Evolutionary conservation across 2,888 invertebrate species (phyloP), one percentile per base, ranked within the genome.

Genomic region (Noctuana brunneofusca): DNA sequence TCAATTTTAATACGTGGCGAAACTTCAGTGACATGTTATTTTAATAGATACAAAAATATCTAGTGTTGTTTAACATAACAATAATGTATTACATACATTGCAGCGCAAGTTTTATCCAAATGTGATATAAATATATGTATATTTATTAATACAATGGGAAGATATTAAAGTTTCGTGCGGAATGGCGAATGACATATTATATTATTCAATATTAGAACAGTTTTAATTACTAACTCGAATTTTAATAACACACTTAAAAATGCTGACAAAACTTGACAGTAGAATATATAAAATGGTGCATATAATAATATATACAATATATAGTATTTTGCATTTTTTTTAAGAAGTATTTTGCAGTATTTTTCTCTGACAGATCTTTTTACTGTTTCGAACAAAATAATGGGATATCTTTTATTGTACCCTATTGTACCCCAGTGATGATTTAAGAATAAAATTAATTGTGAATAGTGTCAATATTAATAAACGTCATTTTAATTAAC

Each of bases 1-100:
- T 41, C 59, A 30, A 46, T 32, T 53, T 24, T 24, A 49, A 24
- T 9, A 20, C 46, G 3, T 4, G 20, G 12, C 20, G 46, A 46
- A 46, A 46, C 9, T 22, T 48, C n/a, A 48, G 27, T 16, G 38
- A 32, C 20, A 30, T 49, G 22, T n/a, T 50, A 58, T 48, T 50
- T 24, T 58, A 18, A 12, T 4, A 58, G 8, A 58, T 58, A 58
- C 38, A 50, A 58, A 58, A 50, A 58, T 58, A 58, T 24, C 16
- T 20, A 50, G n/a, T 53, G 53, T 32, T 27, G 41, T 24, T 18
- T 18, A 35, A 27, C 12, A 2, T 6, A 48, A 27, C 20, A 24
- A 12, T 41, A 50, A 58, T 50, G 50, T 38, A 27, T 58, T 14
- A 22, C 20, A 20, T 46, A 46, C 20, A 46, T 46, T 46, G 20